phyloP scores from a whole-genome alignment of 2,888 invertebrate genomes.

The Bellardia bayeri region DNA sequence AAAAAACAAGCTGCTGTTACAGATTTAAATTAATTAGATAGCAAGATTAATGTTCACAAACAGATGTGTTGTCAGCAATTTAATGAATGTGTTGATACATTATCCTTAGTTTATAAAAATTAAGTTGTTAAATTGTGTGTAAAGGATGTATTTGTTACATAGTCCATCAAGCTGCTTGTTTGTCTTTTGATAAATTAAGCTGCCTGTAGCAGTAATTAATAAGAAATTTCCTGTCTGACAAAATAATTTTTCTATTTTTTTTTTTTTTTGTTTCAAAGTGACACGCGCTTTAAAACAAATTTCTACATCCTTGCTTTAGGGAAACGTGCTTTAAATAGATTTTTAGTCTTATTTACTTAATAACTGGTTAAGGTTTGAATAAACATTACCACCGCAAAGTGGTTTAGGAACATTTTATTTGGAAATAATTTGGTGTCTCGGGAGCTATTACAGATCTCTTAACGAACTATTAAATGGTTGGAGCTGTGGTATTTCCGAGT shows the following conservation, averaged over 20 bases:
- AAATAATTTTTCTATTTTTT: not conserved
- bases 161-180: not conserved
- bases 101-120: not conserved
- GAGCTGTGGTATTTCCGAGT: too few species aligned
- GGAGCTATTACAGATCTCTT: too few species aligned
- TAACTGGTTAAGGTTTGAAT: too few species aligned
- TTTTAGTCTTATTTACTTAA: too few species aligned
- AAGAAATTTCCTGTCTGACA: constrained; percentile 3
- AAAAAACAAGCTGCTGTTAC: not conserved
- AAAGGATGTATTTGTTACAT: not conserved
- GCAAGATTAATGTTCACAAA: not conserved
- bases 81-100: not conserved
- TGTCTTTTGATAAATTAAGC: not conserved
- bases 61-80: not conserved
- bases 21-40: constrained; percentile 23
- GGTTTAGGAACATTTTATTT: too few species aligned
- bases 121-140: constrained; percentile 6
- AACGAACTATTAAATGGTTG: too few species aligned
- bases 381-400: too few species aligned
- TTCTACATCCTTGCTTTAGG: not conserved
- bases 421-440: too few species aligned
- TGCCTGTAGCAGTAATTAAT: constrained; percentile 15
- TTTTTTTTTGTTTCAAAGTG: not conserved
- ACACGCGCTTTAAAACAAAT: not conserved
- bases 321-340: not conserved